Conservation (phyloP, 2,113 vertebrate species). For the Clarias magur region DNA sequence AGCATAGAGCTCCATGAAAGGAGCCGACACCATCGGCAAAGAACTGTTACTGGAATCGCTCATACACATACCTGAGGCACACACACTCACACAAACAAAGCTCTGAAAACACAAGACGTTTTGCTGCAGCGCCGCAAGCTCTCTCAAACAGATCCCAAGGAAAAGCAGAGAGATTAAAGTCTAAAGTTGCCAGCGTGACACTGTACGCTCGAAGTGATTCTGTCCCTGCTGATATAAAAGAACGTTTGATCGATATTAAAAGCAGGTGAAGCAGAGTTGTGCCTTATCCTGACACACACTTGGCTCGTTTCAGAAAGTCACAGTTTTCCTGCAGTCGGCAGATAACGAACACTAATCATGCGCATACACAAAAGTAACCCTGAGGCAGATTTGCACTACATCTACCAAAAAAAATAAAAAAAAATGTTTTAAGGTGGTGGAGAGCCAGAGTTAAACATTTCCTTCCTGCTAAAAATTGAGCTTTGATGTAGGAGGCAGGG, state of each 20-base stretch:
- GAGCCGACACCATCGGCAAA: slow-evolving; percentile 47
- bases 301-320: not conserved
- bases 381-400: not conserved
- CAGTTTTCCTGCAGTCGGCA: not conserved
- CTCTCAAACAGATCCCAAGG: not conserved
- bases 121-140: not conserved
- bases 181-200: not conserved
- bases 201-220: no score
- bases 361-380: not conserved
- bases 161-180: not conserved
- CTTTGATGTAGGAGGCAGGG: not conserved
- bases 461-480: not conserved
- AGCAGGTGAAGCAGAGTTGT: not conserved
- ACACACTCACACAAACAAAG: slow-evolving; percentile 13
- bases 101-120: not conserved
- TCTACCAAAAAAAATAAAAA: not conserved
- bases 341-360: not conserved
- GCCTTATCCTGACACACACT: not conserved
- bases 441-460: not conserved
- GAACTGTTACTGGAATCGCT: slow-evolving; percentile 51
- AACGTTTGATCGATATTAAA: slow-evolving; percentile 1
- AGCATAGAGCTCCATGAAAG: slow-evolving; percentile 49
- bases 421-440: not conserved
- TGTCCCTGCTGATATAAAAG: not conserved
- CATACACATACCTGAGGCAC: slow-evolving; percentile 52